Conservation (phyloP, 2,113 vertebrate genomes). For the Forbesichthys papilliferus region DNA sequence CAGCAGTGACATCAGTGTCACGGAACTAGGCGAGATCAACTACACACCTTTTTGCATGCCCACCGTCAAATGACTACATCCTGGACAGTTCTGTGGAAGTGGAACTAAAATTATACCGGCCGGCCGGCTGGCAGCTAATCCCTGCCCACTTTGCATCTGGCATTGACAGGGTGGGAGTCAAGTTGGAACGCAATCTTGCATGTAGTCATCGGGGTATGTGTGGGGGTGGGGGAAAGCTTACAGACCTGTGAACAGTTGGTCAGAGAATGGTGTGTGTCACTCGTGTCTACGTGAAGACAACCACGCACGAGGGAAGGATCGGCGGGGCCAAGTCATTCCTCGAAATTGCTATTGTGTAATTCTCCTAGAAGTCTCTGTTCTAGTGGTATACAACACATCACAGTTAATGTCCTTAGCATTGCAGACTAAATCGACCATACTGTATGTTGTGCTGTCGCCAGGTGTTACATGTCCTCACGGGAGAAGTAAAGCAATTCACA, state of each 20-base stretch:
- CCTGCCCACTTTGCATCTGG: constrained; percentile 42
- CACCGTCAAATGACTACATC: constrained; percentile 58
- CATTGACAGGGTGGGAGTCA: constrained; percentile 42
- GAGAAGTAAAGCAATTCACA: neutral
- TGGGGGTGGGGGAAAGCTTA: constrained; percentile 37
- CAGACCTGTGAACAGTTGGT: constrained; percentile 59
- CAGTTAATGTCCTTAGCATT: neutral
- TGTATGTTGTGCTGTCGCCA: neutral
- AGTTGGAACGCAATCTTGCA: constrained; percentile 44
- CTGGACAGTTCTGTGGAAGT: constrained; percentile 84
- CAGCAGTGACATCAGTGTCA: constrained; percentile 57
- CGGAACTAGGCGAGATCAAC: constrained; percentile 51
- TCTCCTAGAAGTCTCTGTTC: neutral
- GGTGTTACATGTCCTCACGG: neutral
- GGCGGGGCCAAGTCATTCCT: no score
- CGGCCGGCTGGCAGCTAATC: constrained; percentile 41
- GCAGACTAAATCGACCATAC: neutral
- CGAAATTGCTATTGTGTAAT: no score
- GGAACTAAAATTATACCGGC: constrained; percentile 86
- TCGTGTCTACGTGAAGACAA: constrained; percentile 11
- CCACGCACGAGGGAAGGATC: neutral
- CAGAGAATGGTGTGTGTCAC: constrained; percentile 29
- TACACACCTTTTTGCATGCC: constrained; percentile 25
- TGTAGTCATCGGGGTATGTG: constrained; percentile 41
- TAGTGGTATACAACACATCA: neutral